Base-by-base conservation (phyloP, 2,113 vertebrate genomes). In the Murina feae region DNA sequence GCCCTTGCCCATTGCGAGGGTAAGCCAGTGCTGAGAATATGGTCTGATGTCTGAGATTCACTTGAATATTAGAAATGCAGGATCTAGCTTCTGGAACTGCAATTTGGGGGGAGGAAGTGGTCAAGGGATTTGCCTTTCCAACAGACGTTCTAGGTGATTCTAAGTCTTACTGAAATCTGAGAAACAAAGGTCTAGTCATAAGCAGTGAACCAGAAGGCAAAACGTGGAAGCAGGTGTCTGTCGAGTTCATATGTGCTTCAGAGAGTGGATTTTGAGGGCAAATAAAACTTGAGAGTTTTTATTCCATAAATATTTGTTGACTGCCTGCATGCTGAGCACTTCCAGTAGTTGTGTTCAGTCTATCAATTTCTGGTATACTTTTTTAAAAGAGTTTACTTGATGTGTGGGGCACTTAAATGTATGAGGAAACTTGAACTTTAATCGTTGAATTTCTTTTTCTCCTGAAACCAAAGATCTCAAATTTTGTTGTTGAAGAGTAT, bases 161-260 rank as follows among this genome's bases (percentile, higher is more conserved):
- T 84, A 81, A 92, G 84, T 91, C n/a, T 89, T 13, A 28, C 2
- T 86, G 16, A 97, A 92, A 79, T 94, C 92, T 93, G 88, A 86
- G 51, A 96, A 86, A 37, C 51, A 86, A 72, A 35, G 47, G 49
- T 87, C 25, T 89, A 74, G 80, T 86, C 30, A 66, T 96, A 3
- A 72, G 23, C 53, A 42, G 0, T 94, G 71, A 94, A 81, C n/a
- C 37, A 42, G 32, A 60, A 91, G 75, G 68, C 21, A 80, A 86
- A 87, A 39, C 91, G n/a, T 51, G 74, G 66, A 80, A 66, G 39
- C 17, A 65, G 32, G 23, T 79, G 49, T 35, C 12, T 78, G 7
- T 84, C 3, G 65, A 69, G 69, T 83, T 91, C 23, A 4, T 47
- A 17, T 76, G 35, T 78, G 28, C 37, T 49, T 82, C 17, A 42